These are phyloP conservation scores for Tipula helvola DNA, from an alignment of 2,888 invertebrate species.

Conservation along the genomic window DNA sequence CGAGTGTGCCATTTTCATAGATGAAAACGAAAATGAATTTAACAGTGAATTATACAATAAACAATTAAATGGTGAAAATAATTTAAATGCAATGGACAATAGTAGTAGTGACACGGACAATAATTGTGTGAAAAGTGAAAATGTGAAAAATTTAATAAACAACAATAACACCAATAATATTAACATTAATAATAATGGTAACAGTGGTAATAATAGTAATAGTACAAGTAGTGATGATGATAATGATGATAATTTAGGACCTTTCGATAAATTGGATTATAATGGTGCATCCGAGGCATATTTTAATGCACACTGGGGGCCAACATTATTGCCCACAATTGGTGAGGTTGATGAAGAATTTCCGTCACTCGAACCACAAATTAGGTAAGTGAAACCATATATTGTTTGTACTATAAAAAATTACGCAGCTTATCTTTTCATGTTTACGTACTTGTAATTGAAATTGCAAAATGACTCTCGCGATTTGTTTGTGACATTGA, in stretches of 20 bases:
- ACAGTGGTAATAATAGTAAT: background rate
- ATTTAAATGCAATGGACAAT: conserved; percentile 7
- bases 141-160: background rate
- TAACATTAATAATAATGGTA: background rate
- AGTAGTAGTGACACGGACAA: background rate
- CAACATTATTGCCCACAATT: conserved; percentile 35
- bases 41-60: background rate
- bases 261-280: conserved; percentile 29
- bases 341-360: conserved; percentile 36
- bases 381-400: background rate
- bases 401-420: background rate
- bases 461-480: background rate
- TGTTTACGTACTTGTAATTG: background rate
- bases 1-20: conserved; percentile 7
- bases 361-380: conserved; percentile 30
- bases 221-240: conserved; percentile 19
- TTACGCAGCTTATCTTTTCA: background rate
- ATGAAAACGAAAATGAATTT: conserved; percentile 22
- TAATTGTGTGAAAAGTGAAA: background rate
- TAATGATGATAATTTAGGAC: conserved; percentile 35
- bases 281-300: conserved; percentile 36
- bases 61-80: conserved; percentile 19
- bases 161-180: background rate
- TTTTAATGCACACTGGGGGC: conserved; percentile 34
- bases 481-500: background rate